Conservation (phyloP, 1,140 invertebrate genomes). For the Scaptomyza montana region DNA sequence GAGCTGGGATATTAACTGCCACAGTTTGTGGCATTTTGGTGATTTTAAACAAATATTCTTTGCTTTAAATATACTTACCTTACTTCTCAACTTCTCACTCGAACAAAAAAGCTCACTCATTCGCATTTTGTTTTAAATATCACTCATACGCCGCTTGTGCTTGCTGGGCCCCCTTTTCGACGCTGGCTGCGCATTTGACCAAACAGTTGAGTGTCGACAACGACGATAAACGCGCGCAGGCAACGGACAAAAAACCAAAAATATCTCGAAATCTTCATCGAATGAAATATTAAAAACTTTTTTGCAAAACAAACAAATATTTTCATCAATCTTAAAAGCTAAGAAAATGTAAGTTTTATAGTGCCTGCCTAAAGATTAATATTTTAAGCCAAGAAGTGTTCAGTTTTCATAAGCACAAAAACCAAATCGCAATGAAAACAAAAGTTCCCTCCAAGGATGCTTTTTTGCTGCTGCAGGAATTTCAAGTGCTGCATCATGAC, state of each 20-base stretch:
- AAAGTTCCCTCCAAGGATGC: background rate
- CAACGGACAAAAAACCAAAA: slow-evolving; percentile 16
- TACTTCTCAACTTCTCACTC: slow-evolving; percentile 18
- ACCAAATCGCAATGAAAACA: slow-evolving; percentile 4
- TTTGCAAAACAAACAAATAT: background rate
- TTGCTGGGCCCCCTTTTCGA: slow-evolving; percentile 41
- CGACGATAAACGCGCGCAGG: slow-evolving; percentile 63
- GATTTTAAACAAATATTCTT: slow-evolving; percentile 12
- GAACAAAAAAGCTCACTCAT: slow-evolving; percentile 58
- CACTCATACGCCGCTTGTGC: slow-evolving; percentile 76
- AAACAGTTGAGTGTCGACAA: slow-evolving; percentile 77
- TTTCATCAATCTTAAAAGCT: slow-evolving; percentile 1
- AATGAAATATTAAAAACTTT: slow-evolving; percentile 11
- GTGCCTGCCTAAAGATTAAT: background rate
- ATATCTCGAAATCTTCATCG: slow-evolving; percentile 9
- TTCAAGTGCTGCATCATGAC: slow-evolving; percentile 64
- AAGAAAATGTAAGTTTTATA: slow-evolving; percentile 36
- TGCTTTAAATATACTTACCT: slow-evolving; percentile 6
- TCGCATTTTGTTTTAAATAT: slow-evolving; percentile 49
- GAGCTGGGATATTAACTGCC: slow-evolving; percentile 5
- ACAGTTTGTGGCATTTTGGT: slow-evolving; percentile 13
- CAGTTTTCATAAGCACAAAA: slow-evolving; percentile 2
- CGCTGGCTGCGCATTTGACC: slow-evolving; percentile 63
- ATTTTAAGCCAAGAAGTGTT: background rate
- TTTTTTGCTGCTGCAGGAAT: background rate